Evolutionary conservation across 1,140 invertebrate species (phyloP).

Genomic region (Lasioglossum baleicum): DNA sequence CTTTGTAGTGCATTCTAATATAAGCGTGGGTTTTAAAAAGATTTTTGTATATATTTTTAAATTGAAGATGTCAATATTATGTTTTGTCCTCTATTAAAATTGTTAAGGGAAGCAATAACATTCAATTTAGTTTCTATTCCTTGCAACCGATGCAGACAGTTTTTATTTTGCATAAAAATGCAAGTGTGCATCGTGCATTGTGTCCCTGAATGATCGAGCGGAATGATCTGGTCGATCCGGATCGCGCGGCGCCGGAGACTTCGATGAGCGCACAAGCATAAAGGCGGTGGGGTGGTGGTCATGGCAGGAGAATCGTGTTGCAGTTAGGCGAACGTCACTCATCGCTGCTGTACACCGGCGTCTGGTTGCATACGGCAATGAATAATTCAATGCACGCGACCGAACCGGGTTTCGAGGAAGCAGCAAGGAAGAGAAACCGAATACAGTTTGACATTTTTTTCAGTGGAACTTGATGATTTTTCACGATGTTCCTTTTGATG

Average conservation of each 20-base stretch:
- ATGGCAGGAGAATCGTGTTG: background rate
- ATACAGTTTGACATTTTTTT: background rate
- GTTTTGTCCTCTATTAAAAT: too few species aligned
- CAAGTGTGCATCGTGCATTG: too few species aligned
- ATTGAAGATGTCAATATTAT: too few species aligned
- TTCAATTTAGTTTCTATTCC: too few species aligned
- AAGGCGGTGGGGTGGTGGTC: background rate
- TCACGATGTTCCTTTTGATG: too few species aligned
- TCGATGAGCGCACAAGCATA: conserved; percentile 6
- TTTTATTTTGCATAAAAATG: too few species aligned
- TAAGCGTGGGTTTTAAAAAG: too few species aligned
- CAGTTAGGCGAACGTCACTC: conserved; percentile 10
- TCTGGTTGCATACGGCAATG: background rate
- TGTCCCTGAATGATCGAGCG: background rate
- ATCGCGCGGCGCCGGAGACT: background rate
- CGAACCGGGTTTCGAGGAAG: background rate
- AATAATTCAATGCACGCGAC: conserved; percentile 27
- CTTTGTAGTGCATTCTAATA: too few species aligned
- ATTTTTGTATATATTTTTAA: too few species aligned
- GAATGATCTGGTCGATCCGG: background rate
- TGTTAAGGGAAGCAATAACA: too few species aligned
- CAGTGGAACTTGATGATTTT: too few species aligned
- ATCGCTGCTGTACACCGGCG: background rate
- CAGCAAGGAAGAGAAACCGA: background rate
- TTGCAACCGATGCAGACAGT: too few species aligned